Evolutionary conservation across 2,797 vertebrate species (phyloP).

Genomic region (Epinephelus malabaricus): DNA sequence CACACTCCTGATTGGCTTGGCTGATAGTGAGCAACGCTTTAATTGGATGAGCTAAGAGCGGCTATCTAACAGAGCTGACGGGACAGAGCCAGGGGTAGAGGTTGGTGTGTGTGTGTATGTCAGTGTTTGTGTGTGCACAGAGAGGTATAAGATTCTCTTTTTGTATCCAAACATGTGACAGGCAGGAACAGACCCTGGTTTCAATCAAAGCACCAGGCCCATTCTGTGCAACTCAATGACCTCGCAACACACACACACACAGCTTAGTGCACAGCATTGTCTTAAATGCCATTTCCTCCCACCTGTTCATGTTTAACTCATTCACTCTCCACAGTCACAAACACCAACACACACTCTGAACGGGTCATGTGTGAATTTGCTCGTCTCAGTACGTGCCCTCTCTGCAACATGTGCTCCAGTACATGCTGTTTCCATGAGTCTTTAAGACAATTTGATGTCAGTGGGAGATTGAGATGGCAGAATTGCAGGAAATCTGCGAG

Average conservation of each 20-base stretch:
- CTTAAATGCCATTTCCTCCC: slow-evolving; percentile 69
- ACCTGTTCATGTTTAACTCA: slow-evolving; percentile 74
- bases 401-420: neutral
- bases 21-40: slow-evolving; percentile 70
- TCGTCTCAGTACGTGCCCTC: no score
- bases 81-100: slow-evolving; percentile 57
- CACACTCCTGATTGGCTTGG: slow-evolving; percentile 69
- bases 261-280: slow-evolving; percentile 27
- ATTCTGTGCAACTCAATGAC: slow-evolving; percentile 68
- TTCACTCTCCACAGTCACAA: slow-evolving; percentile 25
- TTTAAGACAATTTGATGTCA: slow-evolving; percentile 53
- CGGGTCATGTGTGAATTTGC: neutral
- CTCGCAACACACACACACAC: slow-evolving; percentile 43
- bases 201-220: slow-evolving; percentile 86
- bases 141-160: slow-evolving; percentile 78
- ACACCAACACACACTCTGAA: slow-evolving; percentile 4
- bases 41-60: slow-evolving; percentile 71
- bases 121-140: slow-evolving; percentile 42
- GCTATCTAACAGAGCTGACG: slow-evolving; percentile 76
- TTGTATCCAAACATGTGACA: slow-evolving; percentile 84
- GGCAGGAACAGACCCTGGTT: slow-evolving; percentile 85
- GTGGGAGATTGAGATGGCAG: slow-evolving; percentile 62
- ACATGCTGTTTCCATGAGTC: slow-evolving; percentile 24
- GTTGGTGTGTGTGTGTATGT: slow-evolving; percentile 30
- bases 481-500: slow-evolving; percentile 68